Evolutionary conservation across 2,113 vertebrate genomes (phyloP), one percentile per base, ranked within the genome.

Genomic region (Fregetta grallaria): DNA sequence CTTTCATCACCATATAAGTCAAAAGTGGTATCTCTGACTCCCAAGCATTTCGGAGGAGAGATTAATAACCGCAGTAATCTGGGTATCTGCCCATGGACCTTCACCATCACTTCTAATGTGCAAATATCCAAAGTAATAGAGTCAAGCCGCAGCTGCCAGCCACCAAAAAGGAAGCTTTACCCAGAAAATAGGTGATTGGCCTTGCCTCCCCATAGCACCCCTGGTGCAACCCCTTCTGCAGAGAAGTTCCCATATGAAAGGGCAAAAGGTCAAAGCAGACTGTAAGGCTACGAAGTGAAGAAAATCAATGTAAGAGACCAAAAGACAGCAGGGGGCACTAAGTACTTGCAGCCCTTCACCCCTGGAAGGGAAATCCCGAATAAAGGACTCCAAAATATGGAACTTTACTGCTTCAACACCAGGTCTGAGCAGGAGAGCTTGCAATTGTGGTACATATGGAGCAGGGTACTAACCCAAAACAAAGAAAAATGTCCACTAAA

Each of bases 291-390:
- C 19, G 61, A 66, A 88, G n/a, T 73, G 50, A 86, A 78, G 56
- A 72, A 89, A 87, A 89, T 65, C 63, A 72, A 42, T 89, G 17
- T 40, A 44, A 63, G 59, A 83, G n/a, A 77, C 36, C 34, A 89
- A 85, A 80, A 89, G 55, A 55, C 92, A 87, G 91, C 56, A 87
- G 76, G 42, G 88, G 79, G 56, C 90, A 93, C 72, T 71, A 84
- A 91, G 83, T 32, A 89, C 47, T 88, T 95, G 59, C 22, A 88
- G 14, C 63, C 53, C n/a, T 84, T 93, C 61, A 47, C 10, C 53
- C 20, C 42, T 72, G 13, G 45, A 72, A 71, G 15, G 29, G 36
- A 96, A 91, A 75, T 93, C 44, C 30, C n/a, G 49, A 71, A 65
- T 58, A 81, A 91, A 91, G 49, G 29, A 49, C 22, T 49, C 27